Percentiles rank a stretch among this genome's conserved stretches.
Conservation (phyloP, 2,888 invertebrate genomes). For the Eudasyphora cyanicolor region DNA sequence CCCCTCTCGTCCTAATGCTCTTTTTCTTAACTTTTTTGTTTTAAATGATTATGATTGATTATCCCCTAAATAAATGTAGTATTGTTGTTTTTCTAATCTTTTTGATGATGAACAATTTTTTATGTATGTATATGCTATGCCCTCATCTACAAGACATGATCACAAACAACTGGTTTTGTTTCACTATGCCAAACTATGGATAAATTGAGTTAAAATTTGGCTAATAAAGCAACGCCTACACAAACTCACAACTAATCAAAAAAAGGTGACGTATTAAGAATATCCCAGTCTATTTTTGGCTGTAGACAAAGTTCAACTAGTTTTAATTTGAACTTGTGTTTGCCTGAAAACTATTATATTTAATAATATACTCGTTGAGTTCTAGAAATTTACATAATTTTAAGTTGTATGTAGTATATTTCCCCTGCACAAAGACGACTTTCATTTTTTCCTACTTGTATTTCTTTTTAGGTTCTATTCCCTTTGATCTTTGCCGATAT, state of each 20-base stretch:
- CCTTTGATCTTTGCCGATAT: conserved; percentile 90
- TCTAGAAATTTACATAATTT: not conserved
- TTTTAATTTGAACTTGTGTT: not conserved
- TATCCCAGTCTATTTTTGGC: not conserved
- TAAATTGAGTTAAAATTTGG: conserved; percentile 15
- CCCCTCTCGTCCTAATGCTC: too few relatives aligned
- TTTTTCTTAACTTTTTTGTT: too few relatives aligned
- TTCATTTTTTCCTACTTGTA: conserved; percentile 42
- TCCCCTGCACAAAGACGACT: conserved; percentile 24
- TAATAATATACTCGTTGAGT: not conserved
- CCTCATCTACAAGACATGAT: not conserved
- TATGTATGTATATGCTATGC: not conserved
- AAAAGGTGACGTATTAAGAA: not conserved
- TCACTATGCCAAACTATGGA: conserved; percentile 28
- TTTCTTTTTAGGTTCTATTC: conserved; percentile 85
- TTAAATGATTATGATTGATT: conserved; percentile 37
- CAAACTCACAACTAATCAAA: not conserved
- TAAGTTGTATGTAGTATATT: not conserved
- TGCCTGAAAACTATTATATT: not conserved
- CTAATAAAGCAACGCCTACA: conserved; percentile 33
- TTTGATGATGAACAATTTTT: conserved; percentile 4
- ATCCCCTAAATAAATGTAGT: conserved; percentile 7
- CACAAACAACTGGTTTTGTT: not conserved
- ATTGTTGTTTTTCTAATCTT: not conserved
- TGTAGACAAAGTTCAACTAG: not conserved